Percentiles rank a stretch among this genome's conserved stretches.
Conservation (phyloP, 2,888 invertebrate genomes). For the Xylota segnis region DNA sequence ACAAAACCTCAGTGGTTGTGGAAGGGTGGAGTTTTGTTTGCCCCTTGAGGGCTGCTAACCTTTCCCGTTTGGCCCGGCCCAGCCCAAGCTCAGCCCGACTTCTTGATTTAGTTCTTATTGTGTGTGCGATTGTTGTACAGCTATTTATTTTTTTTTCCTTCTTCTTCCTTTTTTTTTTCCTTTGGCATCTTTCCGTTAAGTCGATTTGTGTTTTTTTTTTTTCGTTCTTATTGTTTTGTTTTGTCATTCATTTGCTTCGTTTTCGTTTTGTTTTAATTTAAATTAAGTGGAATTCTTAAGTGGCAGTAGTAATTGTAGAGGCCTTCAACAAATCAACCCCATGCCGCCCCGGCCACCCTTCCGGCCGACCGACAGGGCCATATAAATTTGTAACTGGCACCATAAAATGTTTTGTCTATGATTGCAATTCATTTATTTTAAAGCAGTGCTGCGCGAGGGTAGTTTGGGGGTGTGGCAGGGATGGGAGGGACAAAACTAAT, state of each 20-base stretch:
- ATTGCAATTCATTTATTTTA: slow-evolving; percentile 77
- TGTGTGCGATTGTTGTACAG: slow-evolving; percentile 69
- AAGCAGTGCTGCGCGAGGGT: slow-evolving; percentile 44
- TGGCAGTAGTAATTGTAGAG: slow-evolving; percentile 76
- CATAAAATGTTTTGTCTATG: slow-evolving; percentile 77
- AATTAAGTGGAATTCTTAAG: slow-evolving; percentile 77
- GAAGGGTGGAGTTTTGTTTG: slow-evolving; percentile 32
- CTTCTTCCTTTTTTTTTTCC: neutral
- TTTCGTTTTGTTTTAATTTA: slow-evolving; percentile 76
- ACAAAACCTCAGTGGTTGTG: slow-evolving; percentile 75
- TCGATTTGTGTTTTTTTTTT: slow-evolving; percentile 25
- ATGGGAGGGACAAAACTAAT: slow-evolving; percentile 62
- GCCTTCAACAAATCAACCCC: slow-evolving; percentile 75
- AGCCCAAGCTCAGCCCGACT: slow-evolving; percentile 59
- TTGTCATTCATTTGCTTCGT: slow-evolving; percentile 70
- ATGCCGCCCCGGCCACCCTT: neutral
- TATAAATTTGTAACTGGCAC: slow-evolving; percentile 77
- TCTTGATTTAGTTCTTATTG: slow-evolving; percentile 76
- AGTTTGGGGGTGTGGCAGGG: neutral
- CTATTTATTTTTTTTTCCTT: slow-evolving; percentile 17
- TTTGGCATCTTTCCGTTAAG: slow-evolving; percentile 51
- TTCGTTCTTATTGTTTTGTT: slow-evolving; percentile 49
- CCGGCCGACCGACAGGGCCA: slow-evolving; percentile 17
- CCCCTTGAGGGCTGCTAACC: slow-evolving; percentile 60
- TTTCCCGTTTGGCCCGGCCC: no score